phyloP scores from a whole-genome alignment of 2,113 vertebrate species.

The Lophius piscatorius region DNA sequence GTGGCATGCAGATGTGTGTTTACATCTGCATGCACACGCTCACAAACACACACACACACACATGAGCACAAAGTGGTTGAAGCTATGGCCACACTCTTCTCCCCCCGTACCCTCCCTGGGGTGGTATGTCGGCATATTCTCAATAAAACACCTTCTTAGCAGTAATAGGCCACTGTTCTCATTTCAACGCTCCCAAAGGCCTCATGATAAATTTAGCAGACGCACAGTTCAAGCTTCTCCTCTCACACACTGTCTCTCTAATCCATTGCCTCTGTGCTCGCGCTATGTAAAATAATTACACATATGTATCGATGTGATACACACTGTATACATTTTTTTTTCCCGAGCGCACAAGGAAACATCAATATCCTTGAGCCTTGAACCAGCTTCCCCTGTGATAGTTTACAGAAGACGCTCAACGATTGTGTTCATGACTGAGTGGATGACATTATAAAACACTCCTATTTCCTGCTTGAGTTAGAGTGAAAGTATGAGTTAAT shows the following conservation, averaged over 20 bases:
- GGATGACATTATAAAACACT: conserved; percentile 78
- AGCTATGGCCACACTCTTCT: conserved; percentile 65
- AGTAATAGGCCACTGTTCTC: conserved; percentile 90
- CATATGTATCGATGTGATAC: conserved; percentile 65
- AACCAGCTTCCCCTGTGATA: conserved; percentile 52
- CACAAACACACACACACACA: conserved; percentile 19
- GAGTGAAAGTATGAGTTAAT: conserved; percentile 78
- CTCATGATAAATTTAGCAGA: conserved; percentile 91
- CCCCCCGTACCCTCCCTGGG: conserved; percentile 76
- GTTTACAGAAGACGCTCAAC: conserved; percentile 63
- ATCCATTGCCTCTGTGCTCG: conserved; percentile 66
- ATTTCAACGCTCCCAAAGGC: conserved; percentile 89
- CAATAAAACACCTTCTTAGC: conserved; percentile 95
- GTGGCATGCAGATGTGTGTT: conserved; percentile 41
- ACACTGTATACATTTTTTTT: conserved; percentile 32
- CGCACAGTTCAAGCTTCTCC: conserved; percentile 82
- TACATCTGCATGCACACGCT: conserved; percentile 15
- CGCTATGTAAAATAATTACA: conserved; percentile 76
- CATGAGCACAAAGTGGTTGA: conserved; percentile 58
- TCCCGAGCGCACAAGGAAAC: conserved; percentile 29
- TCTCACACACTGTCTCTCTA: conserved; percentile 69
- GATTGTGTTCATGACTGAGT: conserved; percentile 68
- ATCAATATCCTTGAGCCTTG: conserved; percentile 66
- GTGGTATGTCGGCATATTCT: conserved; percentile 81
- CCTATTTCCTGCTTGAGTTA: conserved; percentile 72